A percentile compares a stretch with the other conserved stretches of the same genome.
Evolutionary conservation across 2,797 vertebrate genomes (phyloP).

Genomic region (Chaunax sp.): DNA sequence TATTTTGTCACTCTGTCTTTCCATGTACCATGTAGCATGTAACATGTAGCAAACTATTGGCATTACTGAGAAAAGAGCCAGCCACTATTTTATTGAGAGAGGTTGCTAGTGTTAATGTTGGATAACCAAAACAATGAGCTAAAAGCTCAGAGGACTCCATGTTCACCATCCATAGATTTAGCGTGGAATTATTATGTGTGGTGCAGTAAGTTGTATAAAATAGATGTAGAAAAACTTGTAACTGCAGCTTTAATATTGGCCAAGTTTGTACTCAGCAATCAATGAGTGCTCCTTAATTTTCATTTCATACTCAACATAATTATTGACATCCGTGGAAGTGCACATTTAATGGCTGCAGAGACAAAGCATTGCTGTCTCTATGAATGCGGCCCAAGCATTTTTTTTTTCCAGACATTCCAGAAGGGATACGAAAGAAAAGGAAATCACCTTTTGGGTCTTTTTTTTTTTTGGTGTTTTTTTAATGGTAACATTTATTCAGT

Average conservation of each 20-base stretch:
- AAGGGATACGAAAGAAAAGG: slow-evolving; percentile 29
- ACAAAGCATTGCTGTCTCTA: slow-evolving; percentile 41
- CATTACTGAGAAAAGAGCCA: too few species aligned
- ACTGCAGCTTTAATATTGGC: slow-evolving; percentile 29
- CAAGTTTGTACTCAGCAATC: slow-evolving; percentile 48
- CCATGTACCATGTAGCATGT: too few species aligned
- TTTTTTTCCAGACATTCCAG: slow-evolving; percentile 23
- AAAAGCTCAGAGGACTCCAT: not conserved
- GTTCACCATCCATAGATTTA: not conserved
- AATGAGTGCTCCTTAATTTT: slow-evolving; percentile 46
- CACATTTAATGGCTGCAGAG: slow-evolving; percentile 48
- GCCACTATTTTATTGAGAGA: too few species aligned
- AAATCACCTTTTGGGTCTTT: slow-evolving; percentile 18
- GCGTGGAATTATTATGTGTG: not conserved
- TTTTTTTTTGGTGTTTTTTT: slow-evolving; percentile 9
- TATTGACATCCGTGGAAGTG: slow-evolving; percentile 60
- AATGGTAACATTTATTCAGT: not conserved
- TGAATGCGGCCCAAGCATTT: slow-evolving; percentile 25
- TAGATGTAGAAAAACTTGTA: slow-evolving; percentile 1
- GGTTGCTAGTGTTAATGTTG: too few species aligned
- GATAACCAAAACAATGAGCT: slow-evolving; percentile 5
- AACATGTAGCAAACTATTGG: too few species aligned
- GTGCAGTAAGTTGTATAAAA: not conserved
- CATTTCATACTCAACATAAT: slow-evolving; percentile 53
- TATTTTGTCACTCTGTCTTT: too few species aligned